phyloP scores from a whole-genome alignment of 2,113 vertebrate species.

The Lophotis ruficrista region DNA sequence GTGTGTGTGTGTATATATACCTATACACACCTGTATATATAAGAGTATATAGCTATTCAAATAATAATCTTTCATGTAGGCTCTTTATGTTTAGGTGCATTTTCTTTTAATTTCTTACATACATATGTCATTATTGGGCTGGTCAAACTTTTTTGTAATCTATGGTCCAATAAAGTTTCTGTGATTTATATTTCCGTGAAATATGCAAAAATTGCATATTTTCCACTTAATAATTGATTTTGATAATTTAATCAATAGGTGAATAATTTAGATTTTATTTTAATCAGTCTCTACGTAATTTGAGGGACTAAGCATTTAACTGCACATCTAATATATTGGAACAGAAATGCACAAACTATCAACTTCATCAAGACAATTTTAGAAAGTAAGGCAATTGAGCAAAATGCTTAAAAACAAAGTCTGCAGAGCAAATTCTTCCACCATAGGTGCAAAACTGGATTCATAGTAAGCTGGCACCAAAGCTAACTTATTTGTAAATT shows the following conservation, averaged over 20 bases:
- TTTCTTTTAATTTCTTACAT: not conserved
- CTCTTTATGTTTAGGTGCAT: not conserved
- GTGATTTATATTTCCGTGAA: not conserved
- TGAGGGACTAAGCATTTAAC: not conserved
- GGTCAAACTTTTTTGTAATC: not conserved
- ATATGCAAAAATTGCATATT: not conserved
- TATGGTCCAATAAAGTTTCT: not conserved
- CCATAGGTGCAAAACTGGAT: not conserved
- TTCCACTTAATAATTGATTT: not conserved
- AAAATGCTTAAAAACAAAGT: not conserved
- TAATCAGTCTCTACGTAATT: not conserved
- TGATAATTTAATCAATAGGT: not conserved
- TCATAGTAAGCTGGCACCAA: not conserved
- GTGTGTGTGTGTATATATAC: not conserved
- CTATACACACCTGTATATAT: not conserved
- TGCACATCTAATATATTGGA: not conserved
- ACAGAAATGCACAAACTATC: not conserved
- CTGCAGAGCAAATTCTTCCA: not conserved
- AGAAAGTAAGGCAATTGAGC: not conserved
- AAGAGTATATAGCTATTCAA: not conserved
- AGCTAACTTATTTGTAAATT: constrained; percentile 46
- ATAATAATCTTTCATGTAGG: not conserved
- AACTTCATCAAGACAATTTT: not conserved
- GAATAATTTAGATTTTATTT: constrained; percentile 18
- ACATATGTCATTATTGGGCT: not conserved